phyloP scores from a whole-genome alignment of 2,113 vertebrate species.

The Phalacrocorax pelagicus region DNA sequence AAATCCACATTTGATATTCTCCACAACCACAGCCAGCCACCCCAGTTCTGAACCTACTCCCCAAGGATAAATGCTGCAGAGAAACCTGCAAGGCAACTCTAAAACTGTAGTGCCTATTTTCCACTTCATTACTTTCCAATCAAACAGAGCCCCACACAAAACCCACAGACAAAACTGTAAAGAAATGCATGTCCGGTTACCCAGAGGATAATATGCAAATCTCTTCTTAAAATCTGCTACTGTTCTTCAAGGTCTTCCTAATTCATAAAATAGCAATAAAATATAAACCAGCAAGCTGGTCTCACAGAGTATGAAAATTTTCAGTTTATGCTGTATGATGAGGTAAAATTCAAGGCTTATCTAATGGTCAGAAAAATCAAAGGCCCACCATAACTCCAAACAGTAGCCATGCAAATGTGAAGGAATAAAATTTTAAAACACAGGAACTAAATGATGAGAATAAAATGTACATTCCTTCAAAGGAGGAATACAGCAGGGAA shows the following conservation, averaged over 20 bases:
- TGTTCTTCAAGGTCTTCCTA: not conserved
- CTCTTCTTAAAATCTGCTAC: not conserved
- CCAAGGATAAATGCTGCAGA: accelerated
- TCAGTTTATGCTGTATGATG: not conserved
- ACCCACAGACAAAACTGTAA: not conserved
- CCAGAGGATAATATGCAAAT: not conserved
- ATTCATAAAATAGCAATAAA: not conserved
- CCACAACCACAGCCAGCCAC: not conserved
- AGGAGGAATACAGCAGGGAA: not conserved
- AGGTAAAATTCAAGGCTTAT: not conserved
- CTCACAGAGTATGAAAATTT: not conserved
- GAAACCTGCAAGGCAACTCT: not conserved
- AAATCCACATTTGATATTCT: not conserved
- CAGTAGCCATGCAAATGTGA: not conserved
- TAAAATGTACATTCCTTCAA: not conserved
- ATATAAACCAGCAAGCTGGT: not conserved
- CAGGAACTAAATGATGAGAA: not conserved
- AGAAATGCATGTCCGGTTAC: not conserved
- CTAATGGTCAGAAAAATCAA: not conserved
- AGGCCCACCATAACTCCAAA: not conserved
- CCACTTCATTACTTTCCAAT: not conserved
- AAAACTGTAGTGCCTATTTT: not conserved
- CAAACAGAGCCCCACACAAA: not conserved
- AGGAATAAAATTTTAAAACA: not conserved
- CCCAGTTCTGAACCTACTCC: not conserved